Evolutionary conservation across 2,888 invertebrate genomes (phyloP).

Genomic region (Lampropteryx suffumata): DNA sequence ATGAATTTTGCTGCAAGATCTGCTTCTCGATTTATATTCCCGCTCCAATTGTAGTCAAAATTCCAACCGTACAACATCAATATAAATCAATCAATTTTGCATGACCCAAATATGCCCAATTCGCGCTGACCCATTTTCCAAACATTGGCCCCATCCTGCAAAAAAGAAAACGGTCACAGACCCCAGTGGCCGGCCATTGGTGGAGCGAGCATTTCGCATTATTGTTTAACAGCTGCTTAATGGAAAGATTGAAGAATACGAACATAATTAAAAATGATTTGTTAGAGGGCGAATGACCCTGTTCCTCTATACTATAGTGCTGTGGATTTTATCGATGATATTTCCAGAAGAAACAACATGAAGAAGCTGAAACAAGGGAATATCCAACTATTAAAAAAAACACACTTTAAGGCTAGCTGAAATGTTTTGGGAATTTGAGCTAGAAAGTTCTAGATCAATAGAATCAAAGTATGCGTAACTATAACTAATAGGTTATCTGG

Average conservation of each 20-base stretch:
- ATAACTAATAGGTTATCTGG: constrained; percentile 29
- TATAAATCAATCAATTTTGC: constrained; percentile 57
- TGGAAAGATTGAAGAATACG: constrained; percentile 73
- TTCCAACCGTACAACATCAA: constrained; percentile 25
- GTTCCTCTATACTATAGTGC: constrained; percentile 63
- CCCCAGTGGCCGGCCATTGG: constrained; percentile 47
- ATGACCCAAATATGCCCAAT: constrained; percentile 63
- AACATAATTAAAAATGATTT: constrained; percentile 81
- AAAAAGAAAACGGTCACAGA: constrained; percentile 57
- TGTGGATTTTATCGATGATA: constrained; percentile 30
- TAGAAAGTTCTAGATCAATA: constrained; percentile 1
- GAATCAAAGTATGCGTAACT: constrained; percentile 7
- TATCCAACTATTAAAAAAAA: too few relatives aligned
- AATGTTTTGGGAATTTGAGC: too few relatives aligned
- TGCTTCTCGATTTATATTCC: background rate
- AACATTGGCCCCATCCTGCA: constrained; percentile 52
- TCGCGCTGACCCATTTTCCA: constrained; percentile 70
- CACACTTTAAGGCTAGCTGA: too few relatives aligned
- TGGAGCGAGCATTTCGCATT: constrained; percentile 48
- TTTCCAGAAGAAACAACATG: too few relatives aligned
- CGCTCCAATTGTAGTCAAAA: background rate
- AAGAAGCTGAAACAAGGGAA: too few relatives aligned
- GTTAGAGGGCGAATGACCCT: constrained; percentile 77
- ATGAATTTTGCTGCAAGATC: background rate
- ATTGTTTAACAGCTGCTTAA: constrained; percentile 60